A percentile compares a stretch with the other conserved stretches of the same genome.
Conservation (phyloP, 2,888 invertebrate genomes). For the Nephrotoma appendiculata region DNA sequence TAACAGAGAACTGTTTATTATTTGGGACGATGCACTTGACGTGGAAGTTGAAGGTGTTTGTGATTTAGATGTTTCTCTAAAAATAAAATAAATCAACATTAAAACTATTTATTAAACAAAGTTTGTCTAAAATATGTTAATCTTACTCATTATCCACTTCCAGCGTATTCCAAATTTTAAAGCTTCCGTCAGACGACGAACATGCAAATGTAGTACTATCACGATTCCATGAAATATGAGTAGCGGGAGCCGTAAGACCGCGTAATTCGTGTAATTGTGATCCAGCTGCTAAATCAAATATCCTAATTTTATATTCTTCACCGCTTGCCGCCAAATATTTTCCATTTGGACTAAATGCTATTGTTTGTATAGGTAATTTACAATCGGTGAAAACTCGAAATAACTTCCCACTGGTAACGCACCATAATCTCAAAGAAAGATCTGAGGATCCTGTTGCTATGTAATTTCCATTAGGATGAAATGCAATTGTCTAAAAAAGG, state of each 20-base stretch:
- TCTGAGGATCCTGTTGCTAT: conserved; percentile 85
- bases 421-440: conserved; percentile 77
- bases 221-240: conserved; percentile 41
- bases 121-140: not conserved
- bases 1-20: not conserved
- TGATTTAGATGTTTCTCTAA: not conserved
- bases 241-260: conserved; percentile 40
- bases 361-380: conserved; percentile 53
- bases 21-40: not conserved
- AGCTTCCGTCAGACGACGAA: conserved; percentile 47
- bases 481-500: conserved; percentile 37
- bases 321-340: conserved; percentile 70
- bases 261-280: conserved; percentile 41
- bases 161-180: conserved; percentile 47
- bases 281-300: conserved; percentile 52
- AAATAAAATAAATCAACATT: not conserved
- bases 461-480: conserved; percentile 86
- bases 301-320: conserved; percentile 45
- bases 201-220: conserved; percentile 48
- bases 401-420: conserved; percentile 64
- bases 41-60: conserved; percentile 1
- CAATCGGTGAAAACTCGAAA: conserved; percentile 69
- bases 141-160: conserved; percentile 18
- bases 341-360: conserved; percentile 77
- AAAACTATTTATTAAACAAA: not conserved